Percentiles rank a stretch among this genome's conserved stretches.
phyloP scores from a whole-genome alignment of 2,888 invertebrate genomes.

The Hirtodrosophila alboralis region DNA sequence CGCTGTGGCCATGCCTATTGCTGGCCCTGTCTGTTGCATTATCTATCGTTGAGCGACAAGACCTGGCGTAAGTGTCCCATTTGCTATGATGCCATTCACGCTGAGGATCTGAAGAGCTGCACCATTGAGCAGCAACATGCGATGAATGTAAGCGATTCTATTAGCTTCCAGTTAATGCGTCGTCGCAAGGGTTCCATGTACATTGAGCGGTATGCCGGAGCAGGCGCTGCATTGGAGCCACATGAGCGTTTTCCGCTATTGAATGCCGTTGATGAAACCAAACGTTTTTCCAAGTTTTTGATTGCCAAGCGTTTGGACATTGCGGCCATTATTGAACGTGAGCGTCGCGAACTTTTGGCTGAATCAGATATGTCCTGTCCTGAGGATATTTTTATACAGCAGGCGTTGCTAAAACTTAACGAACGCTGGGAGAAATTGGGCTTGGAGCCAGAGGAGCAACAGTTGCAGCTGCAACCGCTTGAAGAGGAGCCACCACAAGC shows the following conservation, averaged over 20 bases:
- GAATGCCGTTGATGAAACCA: constrained; percentile 84
- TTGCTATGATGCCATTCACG: constrained; percentile 92
- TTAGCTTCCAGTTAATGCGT: constrained; percentile 93
- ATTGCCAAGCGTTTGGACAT: constrained; percentile 89
- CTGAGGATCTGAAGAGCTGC: constrained; percentile 92
- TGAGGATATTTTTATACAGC: constrained; percentile 93
- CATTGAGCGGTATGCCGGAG: constrained; percentile 71
- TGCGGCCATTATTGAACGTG: constrained; percentile 89
- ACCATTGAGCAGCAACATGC: constrained; percentile 79
- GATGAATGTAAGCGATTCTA: constrained; percentile 86
- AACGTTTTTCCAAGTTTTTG: constrained; percentile 89
- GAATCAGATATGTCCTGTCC: constrained; percentile 90
- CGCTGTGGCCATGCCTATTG: constrained; percentile 98
- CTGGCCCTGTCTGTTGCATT: constrained; percentile 97
- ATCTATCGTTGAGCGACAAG: constrained; percentile 93
- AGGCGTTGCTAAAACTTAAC: constrained; percentile 89
- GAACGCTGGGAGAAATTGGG: constrained; percentile 73
- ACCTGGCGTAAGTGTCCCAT: constrained; percentile 95
- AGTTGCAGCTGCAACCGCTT: constrained; percentile 5
- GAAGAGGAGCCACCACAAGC: constrained; percentile 20
- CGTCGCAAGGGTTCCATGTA: constrained; percentile 88
- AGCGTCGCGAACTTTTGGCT: constrained; percentile 88
- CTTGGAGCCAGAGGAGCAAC: constrained; percentile 55
- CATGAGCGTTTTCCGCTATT: constrained; percentile 83
- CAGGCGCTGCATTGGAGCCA: constrained; percentile 24